Conservation (phyloP, 2,888 invertebrate species). For the Mythimna vitellina region DNA sequence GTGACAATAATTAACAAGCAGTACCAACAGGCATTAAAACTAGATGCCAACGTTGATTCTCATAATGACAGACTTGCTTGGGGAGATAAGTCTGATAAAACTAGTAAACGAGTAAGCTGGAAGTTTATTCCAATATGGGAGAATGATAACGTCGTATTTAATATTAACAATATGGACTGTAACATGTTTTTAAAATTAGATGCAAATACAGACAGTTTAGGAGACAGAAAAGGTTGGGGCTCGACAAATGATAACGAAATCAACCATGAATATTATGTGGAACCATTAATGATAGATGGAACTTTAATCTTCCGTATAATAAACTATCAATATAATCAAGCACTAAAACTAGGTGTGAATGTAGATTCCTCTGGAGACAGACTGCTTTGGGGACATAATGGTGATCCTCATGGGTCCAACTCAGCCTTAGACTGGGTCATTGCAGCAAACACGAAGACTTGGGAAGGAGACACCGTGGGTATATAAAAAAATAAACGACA, state of each 20-base stretch:
- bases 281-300: slow-evolving; percentile 62
- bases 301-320: slow-evolving; percentile 67
- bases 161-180: slow-evolving; percentile 64
- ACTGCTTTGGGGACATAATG: slow-evolving; percentile 64
- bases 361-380: slow-evolving; percentile 57
- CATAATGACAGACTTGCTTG: slow-evolving; percentile 59
- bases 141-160: slow-evolving; percentile 64
- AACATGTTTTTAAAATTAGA: slow-evolving; percentile 69
- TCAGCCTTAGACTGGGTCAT: slow-evolving; percentile 43
- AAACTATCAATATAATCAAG: slow-evolving; percentile 64
- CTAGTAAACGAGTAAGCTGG: too few species aligned
- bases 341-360: slow-evolving; percentile 62
- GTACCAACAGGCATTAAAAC: slow-evolving; percentile 63
- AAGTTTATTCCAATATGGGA: slow-evolving; percentile 63
- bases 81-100: slow-evolving; percentile 57
- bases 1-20: slow-evolving; percentile 49
- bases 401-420: slow-evolving; percentile 37
- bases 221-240: slow-evolving; percentile 67
- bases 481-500: background rate
- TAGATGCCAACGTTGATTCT: slow-evolving; percentile 52
- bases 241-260: slow-evolving; percentile 45
- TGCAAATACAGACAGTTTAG: slow-evolving; percentile 41
- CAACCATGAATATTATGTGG: slow-evolving; percentile 64
- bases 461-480: slow-evolving; percentile 7
- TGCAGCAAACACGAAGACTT: slow-evolving; percentile 18